Evolutionary conservation across 2,888 invertebrate species (phyloP).

Genomic region (Hipparchia sbordonii): DNA sequence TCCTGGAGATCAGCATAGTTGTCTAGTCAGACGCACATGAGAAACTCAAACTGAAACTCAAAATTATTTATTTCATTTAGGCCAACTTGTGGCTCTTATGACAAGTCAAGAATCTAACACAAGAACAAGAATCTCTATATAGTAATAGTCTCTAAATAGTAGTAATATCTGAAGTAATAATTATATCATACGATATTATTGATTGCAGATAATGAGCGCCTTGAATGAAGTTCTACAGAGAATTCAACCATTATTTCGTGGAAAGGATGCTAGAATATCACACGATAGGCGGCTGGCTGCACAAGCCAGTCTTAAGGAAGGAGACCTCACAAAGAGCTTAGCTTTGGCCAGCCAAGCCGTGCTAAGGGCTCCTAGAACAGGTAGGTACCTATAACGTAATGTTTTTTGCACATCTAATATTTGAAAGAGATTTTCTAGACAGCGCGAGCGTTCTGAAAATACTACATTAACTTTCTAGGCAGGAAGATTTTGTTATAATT

Average conservation of each 20-base stretch:
- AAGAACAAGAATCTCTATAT: too few species aligned
- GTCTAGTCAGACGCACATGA: too few species aligned
- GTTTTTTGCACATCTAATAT: neutral
- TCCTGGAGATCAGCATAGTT: too few species aligned
- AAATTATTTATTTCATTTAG: too few species aligned
- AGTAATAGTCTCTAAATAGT: too few species aligned
- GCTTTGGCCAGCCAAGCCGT: constrained; percentile 88
- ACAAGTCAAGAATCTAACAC: too few species aligned
- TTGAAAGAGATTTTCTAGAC: too few species aligned
- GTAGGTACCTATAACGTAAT: constrained; percentile 65
- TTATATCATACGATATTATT: neutral
- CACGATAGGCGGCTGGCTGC: constrained; percentile 84
- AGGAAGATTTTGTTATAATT: too few species aligned
- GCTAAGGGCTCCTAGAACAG: constrained; percentile 86
- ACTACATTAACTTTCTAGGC: too few species aligned
- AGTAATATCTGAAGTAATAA: neutral
- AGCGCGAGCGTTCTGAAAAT: too few species aligned
- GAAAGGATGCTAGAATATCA: constrained; percentile 85
- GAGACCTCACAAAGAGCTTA: constrained; percentile 81
- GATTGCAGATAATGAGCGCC: constrained; percentile 64
- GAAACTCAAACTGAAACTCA: too few species aligned
- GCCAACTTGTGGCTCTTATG: too few species aligned
- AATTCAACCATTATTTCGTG: constrained; percentile 86
- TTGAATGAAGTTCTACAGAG: constrained; percentile 84
- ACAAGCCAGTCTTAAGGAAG: constrained; percentile 79